Conservation (phyloP, 2,888 invertebrate species). For the Pherbina coryleti region DNA sequence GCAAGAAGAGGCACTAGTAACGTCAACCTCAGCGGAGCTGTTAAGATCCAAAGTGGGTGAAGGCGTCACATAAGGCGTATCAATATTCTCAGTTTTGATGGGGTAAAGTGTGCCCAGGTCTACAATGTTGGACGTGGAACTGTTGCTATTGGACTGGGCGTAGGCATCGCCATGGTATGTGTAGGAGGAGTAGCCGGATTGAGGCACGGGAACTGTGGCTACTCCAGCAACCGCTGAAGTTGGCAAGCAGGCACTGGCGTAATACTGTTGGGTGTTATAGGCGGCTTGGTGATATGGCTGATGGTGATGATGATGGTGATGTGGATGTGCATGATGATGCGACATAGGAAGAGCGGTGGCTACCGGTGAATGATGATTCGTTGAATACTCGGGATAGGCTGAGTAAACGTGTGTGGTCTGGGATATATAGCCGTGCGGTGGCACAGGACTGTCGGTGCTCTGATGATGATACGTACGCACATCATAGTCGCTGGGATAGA, state of each 20-base stretch:
- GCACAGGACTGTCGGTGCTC: slow-evolving; percentile 51
- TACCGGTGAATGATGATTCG: slow-evolving; percentile 43
- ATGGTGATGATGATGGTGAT: slow-evolving; percentile 47
- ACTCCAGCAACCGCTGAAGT: slow-evolving; percentile 37
- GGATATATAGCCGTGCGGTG: slow-evolving; percentile 55
- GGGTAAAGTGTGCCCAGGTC: slow-evolving; percentile 30
- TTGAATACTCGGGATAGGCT: slow-evolving; percentile 50
- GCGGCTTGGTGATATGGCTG: slow-evolving; percentile 46
- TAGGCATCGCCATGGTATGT: slow-evolving; percentile 31
- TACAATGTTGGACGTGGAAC: neutral
- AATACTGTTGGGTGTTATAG: slow-evolving; percentile 47
- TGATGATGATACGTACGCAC: slow-evolving; percentile 51
- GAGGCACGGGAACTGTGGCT: slow-evolving; percentile 39
- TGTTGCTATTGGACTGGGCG: slow-evolving; percentile 22
- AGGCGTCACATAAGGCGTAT: slow-evolving; percentile 65
- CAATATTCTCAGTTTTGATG: slow-evolving; percentile 60
- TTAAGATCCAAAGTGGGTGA: slow-evolving; percentile 66
- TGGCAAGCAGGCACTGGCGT: slow-evolving; percentile 40
- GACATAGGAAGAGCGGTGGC: slow-evolving; percentile 37
- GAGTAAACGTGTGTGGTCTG: slow-evolving; percentile 45
- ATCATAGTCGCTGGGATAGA: slow-evolving; percentile 57
- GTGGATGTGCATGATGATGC: slow-evolving; percentile 44
- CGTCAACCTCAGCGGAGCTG: slow-evolving; percentile 65
- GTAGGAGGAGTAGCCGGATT: slow-evolving; percentile 38
- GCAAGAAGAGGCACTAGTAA: slow-evolving; percentile 52